phyloP scores from a whole-genome alignment of 2,113 vertebrate genomes.

The Halcyon malimbica region DNA sequence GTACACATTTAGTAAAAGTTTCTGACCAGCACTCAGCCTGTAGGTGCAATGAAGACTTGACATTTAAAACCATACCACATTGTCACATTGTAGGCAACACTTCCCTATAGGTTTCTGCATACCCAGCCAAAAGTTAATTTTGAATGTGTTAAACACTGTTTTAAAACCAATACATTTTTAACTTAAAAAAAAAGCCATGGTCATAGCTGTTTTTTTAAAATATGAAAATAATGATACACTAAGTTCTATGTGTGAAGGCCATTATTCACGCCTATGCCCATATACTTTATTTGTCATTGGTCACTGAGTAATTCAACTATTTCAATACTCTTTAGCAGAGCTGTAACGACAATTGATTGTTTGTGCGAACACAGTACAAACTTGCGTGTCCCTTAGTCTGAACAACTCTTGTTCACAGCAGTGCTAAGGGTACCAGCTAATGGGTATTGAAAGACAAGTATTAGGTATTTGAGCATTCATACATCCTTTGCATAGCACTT shows the following conservation, averaged over 20 bases:
- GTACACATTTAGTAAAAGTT: not conserved
- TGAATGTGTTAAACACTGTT: not conserved
- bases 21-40: not conserved
- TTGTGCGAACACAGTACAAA: not conserved
- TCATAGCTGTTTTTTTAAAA: not conserved
- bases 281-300: not conserved
- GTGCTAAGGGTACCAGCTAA: fast-evolving
- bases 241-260: not conserved
- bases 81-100: not conserved
- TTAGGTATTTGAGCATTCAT: not conserved
- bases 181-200: not conserved
- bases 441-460: not conserved
- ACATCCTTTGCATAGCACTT: not conserved
- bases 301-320: not conserved
- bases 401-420: not conserved
- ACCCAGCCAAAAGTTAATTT: not conserved
- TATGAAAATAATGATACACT: not conserved
- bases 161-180: not conserved
- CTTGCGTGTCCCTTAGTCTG: not conserved
- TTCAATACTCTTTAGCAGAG: not conserved
- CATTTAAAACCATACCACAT: not conserved
- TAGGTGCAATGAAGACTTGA: not conserved
- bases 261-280: not conserved
- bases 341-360: not conserved
- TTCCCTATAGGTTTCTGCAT: not conserved